Evolutionary conservation across 1,140 invertebrate species (phyloP).

Genomic region (Penaeus japonicus): DNA sequence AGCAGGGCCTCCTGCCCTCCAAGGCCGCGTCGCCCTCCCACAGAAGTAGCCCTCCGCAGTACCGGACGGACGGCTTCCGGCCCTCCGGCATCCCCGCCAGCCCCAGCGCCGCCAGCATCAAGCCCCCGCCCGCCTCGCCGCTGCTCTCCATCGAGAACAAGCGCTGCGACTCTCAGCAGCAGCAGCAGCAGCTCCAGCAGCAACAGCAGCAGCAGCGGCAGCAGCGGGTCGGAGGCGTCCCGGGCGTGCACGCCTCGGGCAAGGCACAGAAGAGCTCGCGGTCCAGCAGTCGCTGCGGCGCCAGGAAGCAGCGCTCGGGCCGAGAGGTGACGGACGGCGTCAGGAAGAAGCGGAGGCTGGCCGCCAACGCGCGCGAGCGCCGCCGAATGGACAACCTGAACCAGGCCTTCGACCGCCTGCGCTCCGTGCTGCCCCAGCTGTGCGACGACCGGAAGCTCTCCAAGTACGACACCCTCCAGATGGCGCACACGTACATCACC

Average conservation of each 20-base stretch:
- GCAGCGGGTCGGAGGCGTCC: neutral
- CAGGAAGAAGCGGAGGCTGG: constrained; percentile 81
- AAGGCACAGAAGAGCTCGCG: neutral
- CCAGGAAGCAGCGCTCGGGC: constrained; percentile 23
- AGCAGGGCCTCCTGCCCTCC: neutral
- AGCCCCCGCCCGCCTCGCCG: neutral
- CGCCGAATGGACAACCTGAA: constrained; percentile 94
- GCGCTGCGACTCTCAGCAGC: neutral
- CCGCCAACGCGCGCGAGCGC: constrained; percentile 91
- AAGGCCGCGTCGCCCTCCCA: neutral
- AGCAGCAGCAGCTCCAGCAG: too few relatives aligned
- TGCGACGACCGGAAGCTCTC: constrained; percentile 91
- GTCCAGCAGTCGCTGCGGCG: constrained; percentile 22
- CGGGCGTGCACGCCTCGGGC: neutral
- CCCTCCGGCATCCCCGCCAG: neutral
- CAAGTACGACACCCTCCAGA: constrained; percentile 67
- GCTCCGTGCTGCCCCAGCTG: constrained; percentile 87
- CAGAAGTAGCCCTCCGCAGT: too few relatives aligned
- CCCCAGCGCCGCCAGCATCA: neutral
- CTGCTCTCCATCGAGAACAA: constrained; percentile 29
- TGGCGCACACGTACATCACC: constrained; percentile 43
- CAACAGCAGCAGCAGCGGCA: neutral
- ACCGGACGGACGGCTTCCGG: too few relatives aligned
- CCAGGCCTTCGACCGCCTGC: constrained; percentile 88
- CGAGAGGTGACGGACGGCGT: constrained; percentile 64